Percentiles rank a stretch among this genome's conserved stretches.
phyloP scores from a whole-genome alignment of 2,888 invertebrate species.

The Melanotus villosus region DNA sequence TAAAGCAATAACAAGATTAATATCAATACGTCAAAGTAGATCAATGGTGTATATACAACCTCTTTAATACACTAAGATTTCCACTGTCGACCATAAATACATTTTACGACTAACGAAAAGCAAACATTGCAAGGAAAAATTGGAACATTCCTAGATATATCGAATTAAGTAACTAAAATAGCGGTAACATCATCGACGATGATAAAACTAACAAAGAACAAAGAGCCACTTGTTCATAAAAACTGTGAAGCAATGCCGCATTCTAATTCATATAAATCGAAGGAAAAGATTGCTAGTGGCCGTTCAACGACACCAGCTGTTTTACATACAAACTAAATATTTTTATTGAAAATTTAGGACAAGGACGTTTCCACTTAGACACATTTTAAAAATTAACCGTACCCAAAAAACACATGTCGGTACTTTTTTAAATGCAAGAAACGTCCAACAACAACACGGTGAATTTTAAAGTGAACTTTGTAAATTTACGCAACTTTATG shows the following conservation, averaged over 20 bases:
- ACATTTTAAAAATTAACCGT: not conserved
- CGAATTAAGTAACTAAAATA: slow-evolving; percentile 1
- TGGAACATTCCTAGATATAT: slow-evolving; percentile 1
- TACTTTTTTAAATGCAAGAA: too few relatives aligned
- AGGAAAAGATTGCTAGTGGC: not conserved
- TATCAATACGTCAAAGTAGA: slow-evolving; percentile 5
- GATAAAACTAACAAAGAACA: slow-evolving; percentile 1
- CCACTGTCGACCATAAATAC: not conserved
- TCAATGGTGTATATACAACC: not conserved
- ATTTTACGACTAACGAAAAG: not conserved
- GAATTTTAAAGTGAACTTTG: not conserved
- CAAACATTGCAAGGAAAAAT: slow-evolving; percentile 8
- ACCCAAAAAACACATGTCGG: not conserved
- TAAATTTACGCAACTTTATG: not conserved
- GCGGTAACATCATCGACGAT: slow-evolving; percentile 5
- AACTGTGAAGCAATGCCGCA: not conserved
- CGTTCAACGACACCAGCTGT: slow-evolving; percentile 16
- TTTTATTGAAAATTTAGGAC: not conserved
- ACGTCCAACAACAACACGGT: too few relatives aligned
- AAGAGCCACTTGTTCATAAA: slow-evolving; percentile 6
- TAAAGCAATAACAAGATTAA: not conserved
- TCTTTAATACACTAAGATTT: not conserved
- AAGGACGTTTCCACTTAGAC: not conserved
- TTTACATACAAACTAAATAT: slow-evolving; percentile 9
- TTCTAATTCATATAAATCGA: not conserved